Conservation (phyloP, 2,113 vertebrate genomes). For the Oryzias woworae region DNA sequence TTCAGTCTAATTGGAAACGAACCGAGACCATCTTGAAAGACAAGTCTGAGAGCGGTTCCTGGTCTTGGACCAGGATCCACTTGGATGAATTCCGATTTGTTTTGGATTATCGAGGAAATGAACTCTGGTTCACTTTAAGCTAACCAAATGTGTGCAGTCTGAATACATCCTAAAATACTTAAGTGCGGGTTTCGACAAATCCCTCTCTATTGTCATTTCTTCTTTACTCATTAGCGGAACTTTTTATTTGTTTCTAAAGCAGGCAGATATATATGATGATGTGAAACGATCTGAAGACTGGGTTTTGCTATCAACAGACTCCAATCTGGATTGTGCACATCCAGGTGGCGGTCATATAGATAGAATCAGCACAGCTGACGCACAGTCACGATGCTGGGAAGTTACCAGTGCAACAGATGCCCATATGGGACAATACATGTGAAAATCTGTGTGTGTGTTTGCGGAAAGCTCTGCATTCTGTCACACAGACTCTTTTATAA, state of each 20-base stretch:
- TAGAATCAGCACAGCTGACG: constrained; percentile 56
- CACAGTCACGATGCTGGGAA: constrained; percentile 31
- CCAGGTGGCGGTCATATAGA: constrained; percentile 48
- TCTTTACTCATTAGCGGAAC: background rate
- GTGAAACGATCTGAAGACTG: constrained; percentile 35
- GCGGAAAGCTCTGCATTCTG: constrained; percentile 28
- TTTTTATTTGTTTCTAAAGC: constrained; percentile 11
- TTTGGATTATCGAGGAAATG: no score
- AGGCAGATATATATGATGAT: constrained; percentile 11
- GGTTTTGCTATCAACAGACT: constrained; percentile 60
- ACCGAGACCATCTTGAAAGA: no score
- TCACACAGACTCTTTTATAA: constrained; percentile 57
- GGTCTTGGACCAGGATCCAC: no score
- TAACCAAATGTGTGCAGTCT: no score
- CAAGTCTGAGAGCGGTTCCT: no score
- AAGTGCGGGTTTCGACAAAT: constrained; percentile 1
- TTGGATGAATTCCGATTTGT: no score
- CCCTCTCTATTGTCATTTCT: background rate
- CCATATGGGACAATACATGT: constrained; percentile 39
- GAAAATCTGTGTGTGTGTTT: constrained; percentile 27
- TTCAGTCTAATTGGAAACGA: no score
- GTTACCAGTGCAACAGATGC: constrained; percentile 40
- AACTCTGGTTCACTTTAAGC: no score
- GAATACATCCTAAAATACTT: background rate
- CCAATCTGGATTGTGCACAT: constrained; percentile 55